Evolutionary conservation across 2,888 invertebrate genomes (phyloP).

Genomic region (Tupiocoris notatus): DNA sequence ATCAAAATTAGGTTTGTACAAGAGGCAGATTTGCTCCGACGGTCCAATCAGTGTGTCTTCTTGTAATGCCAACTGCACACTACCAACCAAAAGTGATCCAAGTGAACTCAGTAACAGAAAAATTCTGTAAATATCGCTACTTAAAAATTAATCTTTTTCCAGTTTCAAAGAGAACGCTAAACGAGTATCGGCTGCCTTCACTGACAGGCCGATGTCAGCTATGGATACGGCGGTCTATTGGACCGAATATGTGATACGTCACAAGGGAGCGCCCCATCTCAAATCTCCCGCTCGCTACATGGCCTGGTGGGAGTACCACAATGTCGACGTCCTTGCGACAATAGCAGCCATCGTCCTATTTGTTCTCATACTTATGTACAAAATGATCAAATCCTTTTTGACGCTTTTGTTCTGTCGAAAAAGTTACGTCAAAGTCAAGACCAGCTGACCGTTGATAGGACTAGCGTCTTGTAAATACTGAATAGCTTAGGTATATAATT

Average conservation of each 20-base stretch:
- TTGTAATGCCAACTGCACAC: too few relatives aligned
- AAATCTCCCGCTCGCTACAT: slow-evolving; percentile 14
- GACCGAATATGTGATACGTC: slow-evolving; percentile 64
- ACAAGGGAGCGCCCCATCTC: slow-evolving; percentile 50
- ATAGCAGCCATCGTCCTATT: not conserved
- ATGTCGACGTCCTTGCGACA: slow-evolving; percentile 26
- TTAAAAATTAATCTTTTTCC: not conserved
- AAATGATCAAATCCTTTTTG: slow-evolving; percentile 2
- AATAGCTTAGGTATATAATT: too few relatives aligned
- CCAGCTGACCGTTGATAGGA: too few relatives aligned
- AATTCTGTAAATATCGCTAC: not conserved
- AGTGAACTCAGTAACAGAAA: too few relatives aligned
- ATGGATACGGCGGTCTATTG: slow-evolving; percentile 64
- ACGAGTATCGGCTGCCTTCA: slow-evolving; percentile 48
- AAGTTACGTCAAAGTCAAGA: not conserved
- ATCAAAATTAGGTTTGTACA: too few relatives aligned
- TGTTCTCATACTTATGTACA: not conserved
- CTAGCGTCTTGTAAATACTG: too few relatives aligned
- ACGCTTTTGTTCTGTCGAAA: not conserved
- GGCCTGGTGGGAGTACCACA: slow-evolving; percentile 37
- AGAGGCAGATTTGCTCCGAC: too few relatives aligned
- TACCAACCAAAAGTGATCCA: too few relatives aligned
- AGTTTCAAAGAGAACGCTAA: slow-evolving; percentile 44
- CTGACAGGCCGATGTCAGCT: slow-evolving; percentile 60
- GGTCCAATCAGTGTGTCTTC: too few relatives aligned